Evolutionary conservation across 1,140 invertebrate genomes (phyloP).

Genomic region (Euura lappo): DNA sequence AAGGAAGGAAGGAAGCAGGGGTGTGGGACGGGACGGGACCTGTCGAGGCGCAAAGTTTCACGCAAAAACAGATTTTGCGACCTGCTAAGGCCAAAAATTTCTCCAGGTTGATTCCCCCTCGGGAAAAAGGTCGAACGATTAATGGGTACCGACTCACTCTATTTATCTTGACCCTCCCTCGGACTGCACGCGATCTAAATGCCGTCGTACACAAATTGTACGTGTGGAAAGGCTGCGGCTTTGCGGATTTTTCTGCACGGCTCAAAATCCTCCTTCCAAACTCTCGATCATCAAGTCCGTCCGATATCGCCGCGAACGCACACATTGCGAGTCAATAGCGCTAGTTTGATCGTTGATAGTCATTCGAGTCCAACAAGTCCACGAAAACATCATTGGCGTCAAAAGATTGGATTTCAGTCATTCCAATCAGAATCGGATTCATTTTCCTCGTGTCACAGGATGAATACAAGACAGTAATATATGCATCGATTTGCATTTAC

Average conservation of each 20-base stretch:
- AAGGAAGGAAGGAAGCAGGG: not conserved
- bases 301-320: no score
- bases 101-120: not conserved
- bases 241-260: no score
- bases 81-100: not conserved
- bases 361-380: not conserved
- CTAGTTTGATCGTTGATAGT: not conserved
- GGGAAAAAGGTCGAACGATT: not conserved
- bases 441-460: no score
- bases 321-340: no score
- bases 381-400: no score
- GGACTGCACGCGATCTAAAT: slow-evolving; percentile 15
- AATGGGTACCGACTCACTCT: not conserved
- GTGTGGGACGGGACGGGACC: not conserved
- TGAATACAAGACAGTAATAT: not conserved
- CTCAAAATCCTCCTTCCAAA: no score
- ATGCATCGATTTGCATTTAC: not conserved
- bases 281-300: no score
- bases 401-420: no score
- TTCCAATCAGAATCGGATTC: no score
- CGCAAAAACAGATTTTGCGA: not conserved
- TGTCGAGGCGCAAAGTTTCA: not conserved
- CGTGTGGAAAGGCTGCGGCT: slow-evolving; percentile 21
- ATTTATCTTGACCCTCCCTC: not conserved
- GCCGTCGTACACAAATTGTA: slow-evolving; percentile 16